Evolutionary conservation across 2,113 vertebrate genomes (phyloP), one percentile per base, ranked within the genome.

Genomic region (Zootoca vivipara): DNA sequence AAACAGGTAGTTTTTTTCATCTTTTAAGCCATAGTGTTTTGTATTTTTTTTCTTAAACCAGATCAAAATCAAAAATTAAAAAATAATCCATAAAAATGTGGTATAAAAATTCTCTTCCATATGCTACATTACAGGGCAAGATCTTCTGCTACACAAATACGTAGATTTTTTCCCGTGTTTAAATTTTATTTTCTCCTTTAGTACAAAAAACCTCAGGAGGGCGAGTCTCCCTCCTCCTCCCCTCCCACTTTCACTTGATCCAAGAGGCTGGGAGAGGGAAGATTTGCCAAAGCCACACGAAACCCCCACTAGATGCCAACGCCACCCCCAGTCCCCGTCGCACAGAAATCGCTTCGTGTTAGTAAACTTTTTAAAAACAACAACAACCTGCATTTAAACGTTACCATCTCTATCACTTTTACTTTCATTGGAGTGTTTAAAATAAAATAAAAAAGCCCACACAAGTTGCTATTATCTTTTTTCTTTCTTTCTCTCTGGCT

Each of bases 61-160:
- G 92, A 67, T 91, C 42, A 78, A 92, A 95, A 92, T 82, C 88
- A 85, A 88, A 89, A 90, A 35, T 94, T 94, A 94, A 90, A 96
- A 96, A 96, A 96, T 88, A 96, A 94, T 94, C 93, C 96, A 90
- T 96, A 95, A 92, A 96, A 96, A 95, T 58, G 92, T 82, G 3
- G 87, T 96, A 97, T 95, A 95, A 97, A 97, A 96, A 94, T 90
- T 93, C 93, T 95, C 95, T 95, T 92, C 94, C 93, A 18, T 95
- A 90, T 93, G 96, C 96, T 94, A 92, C 93, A 94, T 93, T 90
- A 92, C 91, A 38, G 89, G 95, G 94, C 10, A 92, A 95, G 94
- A 92, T 77, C 93, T 92, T 91, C 93, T 93, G 93, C 95, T 95
- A 93, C 94, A 95, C 93, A 95, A 94, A 95, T 93, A 93, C 89